Percentiles rank a stretch among this genome's conserved stretches.
Evolutionary conservation across 1,140 invertebrate genomes (phyloP).

Genomic region (Yoshiicerus persimilis): DNA sequence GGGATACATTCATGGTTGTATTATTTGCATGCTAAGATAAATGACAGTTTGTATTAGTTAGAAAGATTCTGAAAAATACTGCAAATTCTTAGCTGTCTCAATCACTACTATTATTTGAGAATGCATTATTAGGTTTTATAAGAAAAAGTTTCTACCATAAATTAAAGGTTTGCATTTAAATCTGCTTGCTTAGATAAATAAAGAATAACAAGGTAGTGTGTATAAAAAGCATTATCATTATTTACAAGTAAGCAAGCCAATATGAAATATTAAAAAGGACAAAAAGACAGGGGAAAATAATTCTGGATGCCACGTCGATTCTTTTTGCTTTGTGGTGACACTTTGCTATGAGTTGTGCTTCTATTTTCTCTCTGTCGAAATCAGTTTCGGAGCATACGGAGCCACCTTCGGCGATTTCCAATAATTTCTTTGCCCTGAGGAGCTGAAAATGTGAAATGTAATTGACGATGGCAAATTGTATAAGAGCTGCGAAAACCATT

Average conservation of each 20-base stretch:
- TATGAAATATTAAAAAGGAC: slow-evolving; percentile 57
- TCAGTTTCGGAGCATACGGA: not conserved
- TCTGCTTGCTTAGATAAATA: too few relatives aligned
- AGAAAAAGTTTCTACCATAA: too few relatives aligned
- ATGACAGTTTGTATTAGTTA: too few relatives aligned
- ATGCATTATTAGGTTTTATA: too few relatives aligned
- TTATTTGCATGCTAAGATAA: too few relatives aligned
- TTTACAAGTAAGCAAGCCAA: slow-evolving; percentile 54
- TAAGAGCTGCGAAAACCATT: slow-evolving; percentile 63
- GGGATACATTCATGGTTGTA: too few relatives aligned
- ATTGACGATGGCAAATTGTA: slow-evolving; percentile 63
- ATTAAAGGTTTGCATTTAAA: too few relatives aligned
- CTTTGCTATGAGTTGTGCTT: slow-evolving; percentile 51
- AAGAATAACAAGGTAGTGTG: too few relatives aligned
- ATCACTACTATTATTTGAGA: too few relatives aligned
- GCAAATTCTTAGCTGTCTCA: too few relatives aligned
- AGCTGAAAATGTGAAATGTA: slow-evolving; percentile 51
- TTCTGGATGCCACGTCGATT: slow-evolving; percentile 57
- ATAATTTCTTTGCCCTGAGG: not conserved
- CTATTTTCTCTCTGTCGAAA: not conserved
- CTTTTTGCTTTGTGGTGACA: slow-evolving; percentile 52
- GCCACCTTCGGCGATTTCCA: not conserved
- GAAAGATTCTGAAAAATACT: too few relatives aligned
- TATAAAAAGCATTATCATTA: too few relatives aligned
- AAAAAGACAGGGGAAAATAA: slow-evolving; percentile 57